Conservation (phyloP, 2,888 invertebrate genomes). For the Tigriopus californicus region DNA sequence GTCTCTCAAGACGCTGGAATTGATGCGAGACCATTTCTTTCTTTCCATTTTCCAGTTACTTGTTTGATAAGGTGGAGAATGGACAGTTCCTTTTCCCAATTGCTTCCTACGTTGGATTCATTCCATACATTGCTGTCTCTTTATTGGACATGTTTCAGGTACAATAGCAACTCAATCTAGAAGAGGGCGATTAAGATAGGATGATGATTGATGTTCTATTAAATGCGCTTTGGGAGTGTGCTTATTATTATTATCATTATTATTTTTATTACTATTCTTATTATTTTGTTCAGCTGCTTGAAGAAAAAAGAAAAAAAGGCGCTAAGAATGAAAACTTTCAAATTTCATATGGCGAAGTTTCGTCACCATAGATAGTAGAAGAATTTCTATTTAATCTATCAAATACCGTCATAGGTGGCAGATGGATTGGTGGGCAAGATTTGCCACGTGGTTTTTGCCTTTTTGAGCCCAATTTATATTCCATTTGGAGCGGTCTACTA, state of each 20-base stretch:
- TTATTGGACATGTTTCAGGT: conserved; percentile 37
- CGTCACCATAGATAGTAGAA: no score
- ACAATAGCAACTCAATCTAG: not conserved
- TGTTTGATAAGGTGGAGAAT: conserved; percentile 62
- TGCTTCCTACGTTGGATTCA: conserved; percentile 49
- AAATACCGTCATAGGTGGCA: conserved; percentile 3
- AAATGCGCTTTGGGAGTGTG: not conserved
- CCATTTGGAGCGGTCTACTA: conserved; percentile 65
- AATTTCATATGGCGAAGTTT: no score
- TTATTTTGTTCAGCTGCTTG: no score
- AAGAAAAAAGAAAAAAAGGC: no score
- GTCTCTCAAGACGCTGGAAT: no score
- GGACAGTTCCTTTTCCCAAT: conserved; percentile 59
- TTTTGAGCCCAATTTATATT: conserved; percentile 57
- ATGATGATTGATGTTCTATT: no score
- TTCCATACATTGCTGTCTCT: conserved; percentile 52
- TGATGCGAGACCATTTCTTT: no score
- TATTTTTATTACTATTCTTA: no score
- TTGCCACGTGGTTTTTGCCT: conserved; percentile 49
- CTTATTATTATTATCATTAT: no score
- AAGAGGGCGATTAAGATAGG: not conserved
- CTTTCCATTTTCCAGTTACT: conserved; percentile 48
- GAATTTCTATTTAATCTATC: conserved; percentile 7
- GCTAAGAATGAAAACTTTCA: no score
- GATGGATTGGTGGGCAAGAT: conserved; percentile 36